Conservation (phyloP, 2,113 vertebrate species). For the Apaloderma vittatum region DNA sequence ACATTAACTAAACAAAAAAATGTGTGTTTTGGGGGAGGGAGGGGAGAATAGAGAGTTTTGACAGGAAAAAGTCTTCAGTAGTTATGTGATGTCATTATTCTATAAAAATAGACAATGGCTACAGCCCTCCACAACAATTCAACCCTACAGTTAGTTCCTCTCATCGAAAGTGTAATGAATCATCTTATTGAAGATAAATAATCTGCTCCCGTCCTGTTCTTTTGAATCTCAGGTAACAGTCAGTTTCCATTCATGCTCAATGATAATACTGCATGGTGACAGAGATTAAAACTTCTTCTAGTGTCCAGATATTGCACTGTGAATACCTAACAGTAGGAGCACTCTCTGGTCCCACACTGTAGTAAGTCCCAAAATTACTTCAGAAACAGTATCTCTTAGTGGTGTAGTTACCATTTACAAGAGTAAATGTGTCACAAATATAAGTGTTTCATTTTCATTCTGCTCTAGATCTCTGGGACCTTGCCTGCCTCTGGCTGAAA, state of each 20-base stretch:
- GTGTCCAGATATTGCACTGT: neutral
- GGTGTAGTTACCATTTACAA: neutral
- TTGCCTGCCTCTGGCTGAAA: neutral
- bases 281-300: neutral
- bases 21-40: accelerated
- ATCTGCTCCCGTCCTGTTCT: neutral
- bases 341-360: neutral
- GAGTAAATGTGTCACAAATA: neutral
- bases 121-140: neutral
- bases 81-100: neutral
- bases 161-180: neutral
- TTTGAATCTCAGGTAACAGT: neutral
- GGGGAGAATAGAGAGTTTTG: neutral
- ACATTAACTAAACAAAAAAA: neutral
- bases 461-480: neutral
- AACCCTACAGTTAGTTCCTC: neutral
- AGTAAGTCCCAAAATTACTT: neutral
- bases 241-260: neutral
- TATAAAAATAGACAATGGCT: neutral
- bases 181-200: neutral
- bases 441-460: neutral
- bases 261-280: neutral
- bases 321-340: neutral
- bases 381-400: neutral
- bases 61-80: neutral